A percentile compares a stretch with the other conserved stretches of the same genome.
phyloP scores from a whole-genome alignment of 2,888 invertebrate genomes.

The Platypus cylindrus region DNA sequence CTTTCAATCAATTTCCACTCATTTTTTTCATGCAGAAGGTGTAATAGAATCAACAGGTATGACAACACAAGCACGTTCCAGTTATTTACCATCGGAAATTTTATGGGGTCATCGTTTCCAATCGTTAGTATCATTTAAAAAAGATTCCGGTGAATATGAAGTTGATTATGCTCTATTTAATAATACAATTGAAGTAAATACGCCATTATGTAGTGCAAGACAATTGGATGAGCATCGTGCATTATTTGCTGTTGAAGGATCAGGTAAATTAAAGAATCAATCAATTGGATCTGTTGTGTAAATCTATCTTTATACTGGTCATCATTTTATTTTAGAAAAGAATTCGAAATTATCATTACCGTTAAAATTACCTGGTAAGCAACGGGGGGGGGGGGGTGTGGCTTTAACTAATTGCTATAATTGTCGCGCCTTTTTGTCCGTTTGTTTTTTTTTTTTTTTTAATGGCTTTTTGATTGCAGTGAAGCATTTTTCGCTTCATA shows the following conservation, averaged over 20 bases:
- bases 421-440: no score
- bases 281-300: no score
- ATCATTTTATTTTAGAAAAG: no score
- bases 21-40: constrained; percentile 48
- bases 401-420: no score
- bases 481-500: no score
- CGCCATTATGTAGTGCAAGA: constrained; percentile 55
- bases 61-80: constrained; percentile 81
- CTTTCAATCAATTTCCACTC: background rate
- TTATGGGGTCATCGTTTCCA: constrained; percentile 91
- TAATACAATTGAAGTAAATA: constrained; percentile 85
- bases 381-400: no score
- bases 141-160: constrained; percentile 83
- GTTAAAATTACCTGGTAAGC: no score
- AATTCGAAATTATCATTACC: no score
- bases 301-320: no score
- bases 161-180: constrained; percentile 87
- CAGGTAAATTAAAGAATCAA: constrained; percentile 22
- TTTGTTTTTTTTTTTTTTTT: no score
- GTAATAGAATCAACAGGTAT: constrained; percentile 92
- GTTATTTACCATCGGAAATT: constrained; percentile 82
- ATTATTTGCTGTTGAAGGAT: constrained; percentile 28
- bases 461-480: no score
- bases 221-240: constrained; percentile 44
- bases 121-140: constrained; percentile 78